Evolutionary conservation across 2,888 invertebrate species (phyloP).

Genomic region (Polyploca ridens): DNA sequence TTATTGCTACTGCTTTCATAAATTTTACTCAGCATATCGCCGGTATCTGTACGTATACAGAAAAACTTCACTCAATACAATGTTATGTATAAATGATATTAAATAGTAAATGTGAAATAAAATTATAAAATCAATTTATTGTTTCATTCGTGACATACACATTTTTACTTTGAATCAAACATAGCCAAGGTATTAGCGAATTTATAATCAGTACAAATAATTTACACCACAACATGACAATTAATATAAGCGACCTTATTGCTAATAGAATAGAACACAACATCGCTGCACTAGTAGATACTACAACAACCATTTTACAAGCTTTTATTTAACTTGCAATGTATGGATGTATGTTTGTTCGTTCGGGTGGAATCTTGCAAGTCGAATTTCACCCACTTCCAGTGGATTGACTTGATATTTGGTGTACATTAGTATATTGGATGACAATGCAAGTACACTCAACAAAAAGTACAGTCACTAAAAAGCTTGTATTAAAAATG

Average conservation of each 20-base stretch:
- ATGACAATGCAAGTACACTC: no score
- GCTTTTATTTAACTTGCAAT: no score
- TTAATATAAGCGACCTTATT: background rate
- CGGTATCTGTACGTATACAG: background rate
- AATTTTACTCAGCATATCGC: background rate
- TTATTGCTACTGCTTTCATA: background rate
- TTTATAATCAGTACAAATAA: background rate
- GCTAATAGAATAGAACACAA: background rate
- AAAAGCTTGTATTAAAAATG: no score
- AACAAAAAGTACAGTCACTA: no score
- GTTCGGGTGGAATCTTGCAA: no score
- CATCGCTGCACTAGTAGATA: background rate
- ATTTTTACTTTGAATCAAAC: background rate
- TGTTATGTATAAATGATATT: conserved; percentile 10
- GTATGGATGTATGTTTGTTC: no score
- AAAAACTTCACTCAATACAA: background rate
- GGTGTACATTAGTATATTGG: no score
- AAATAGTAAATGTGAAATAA: conserved; percentile 3
- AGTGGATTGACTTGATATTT: no score
- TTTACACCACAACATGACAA: background rate
- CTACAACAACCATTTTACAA: no score
- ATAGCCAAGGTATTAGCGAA: background rate
- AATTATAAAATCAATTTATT: background rate
- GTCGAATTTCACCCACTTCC: no score
- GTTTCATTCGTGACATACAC: background rate